Base-by-base conservation (phyloP, 2,797 vertebrate species). In the Betta splendens region DNA sequence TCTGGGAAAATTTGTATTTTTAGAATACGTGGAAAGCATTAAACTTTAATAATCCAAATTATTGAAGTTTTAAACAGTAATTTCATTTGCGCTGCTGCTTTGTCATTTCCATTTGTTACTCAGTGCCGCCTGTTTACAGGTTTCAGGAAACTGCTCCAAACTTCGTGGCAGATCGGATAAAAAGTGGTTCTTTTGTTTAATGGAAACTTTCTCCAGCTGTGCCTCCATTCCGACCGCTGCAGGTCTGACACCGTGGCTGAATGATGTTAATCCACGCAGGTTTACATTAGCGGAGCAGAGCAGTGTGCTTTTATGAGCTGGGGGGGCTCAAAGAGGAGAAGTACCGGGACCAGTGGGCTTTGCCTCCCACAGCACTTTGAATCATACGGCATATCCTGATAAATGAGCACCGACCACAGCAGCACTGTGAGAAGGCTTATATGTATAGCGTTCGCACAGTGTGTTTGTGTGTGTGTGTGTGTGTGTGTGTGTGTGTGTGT, bases 331-430 rank as follows among this genome's bases (percentile, higher is more conserved):
- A 61, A 81, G 57, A 44, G 37, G 36, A 57, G 23, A 74, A 63
- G 60, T 61, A 26, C 31, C 22, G 53, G 61, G 31, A 49, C 54
- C 17, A 18, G 25, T 47, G 48, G 39, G 56, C 54, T 75, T 67
- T 11, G 32, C 49, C 73, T 80, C 69, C 51, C 45, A 52, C 1
- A 2, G 37, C 58, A 51, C 74, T 84, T 83, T 74, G 83, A 79
- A 77, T 77, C 56, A 39, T 49, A 39, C n/a, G n/a, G n/a, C n/a
- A n/a, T 56, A 59, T 68, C 58, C 65, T 85, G 85, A 89, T 77
- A 72, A 85, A 87, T 83, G 78, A 79, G 76, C 82, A 50, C 18
- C 0, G 59, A 82, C 72, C 47, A 56, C 55, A 69, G 44, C 66
- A 71, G 31, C 22, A 32, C 69, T 56, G 23, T 21, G 57, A 32